Percentiles rank a stretch among this genome's conserved stretches.
Conservation (phyloP, 2,797 vertebrate species). For the Pangasius mekongensis region DNA sequence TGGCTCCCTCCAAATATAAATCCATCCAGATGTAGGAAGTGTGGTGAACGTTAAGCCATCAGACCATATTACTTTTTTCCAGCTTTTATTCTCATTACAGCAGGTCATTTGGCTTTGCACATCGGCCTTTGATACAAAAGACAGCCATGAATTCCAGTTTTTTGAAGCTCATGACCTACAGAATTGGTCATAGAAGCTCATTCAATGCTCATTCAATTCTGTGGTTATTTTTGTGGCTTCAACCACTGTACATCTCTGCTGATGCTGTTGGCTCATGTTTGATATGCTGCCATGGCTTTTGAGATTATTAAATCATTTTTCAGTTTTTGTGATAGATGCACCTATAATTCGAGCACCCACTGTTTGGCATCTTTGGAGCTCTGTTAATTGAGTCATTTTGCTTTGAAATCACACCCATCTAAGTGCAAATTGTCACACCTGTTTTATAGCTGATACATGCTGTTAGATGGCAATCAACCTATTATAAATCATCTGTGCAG, state of each 20-base stretch:
- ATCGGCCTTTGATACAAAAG: not conserved
- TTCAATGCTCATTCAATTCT: not conserved
- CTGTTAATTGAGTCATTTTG: not conserved
- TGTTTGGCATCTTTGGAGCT: not conserved
- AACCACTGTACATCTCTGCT: not conserved
- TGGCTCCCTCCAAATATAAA: not conserved
- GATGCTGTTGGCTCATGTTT: not conserved
- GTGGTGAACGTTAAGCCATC: not conserved
- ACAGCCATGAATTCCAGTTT: not conserved
- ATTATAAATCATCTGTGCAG: not conserved
- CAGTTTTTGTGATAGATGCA: not conserved
- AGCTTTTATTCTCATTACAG: not conserved
- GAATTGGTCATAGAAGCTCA: not conserved
- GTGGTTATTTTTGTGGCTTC: not conserved
- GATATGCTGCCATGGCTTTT: not conserved
- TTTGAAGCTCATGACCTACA: not conserved
- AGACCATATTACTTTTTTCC: not conserved
- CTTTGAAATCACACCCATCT: not conserved
- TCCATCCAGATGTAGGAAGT: slow-evolving; percentile 19
- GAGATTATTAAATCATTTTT: not conserved
- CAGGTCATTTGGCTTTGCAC: not conserved
- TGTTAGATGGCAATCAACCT: not conserved
- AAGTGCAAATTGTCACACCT: not conserved
- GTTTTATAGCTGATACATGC: not conserved
- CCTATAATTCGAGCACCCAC: not conserved